phyloP scores from a whole-genome alignment of 2,888 invertebrate genomes.

The Venustoraphidia nigricollis region DNA sequence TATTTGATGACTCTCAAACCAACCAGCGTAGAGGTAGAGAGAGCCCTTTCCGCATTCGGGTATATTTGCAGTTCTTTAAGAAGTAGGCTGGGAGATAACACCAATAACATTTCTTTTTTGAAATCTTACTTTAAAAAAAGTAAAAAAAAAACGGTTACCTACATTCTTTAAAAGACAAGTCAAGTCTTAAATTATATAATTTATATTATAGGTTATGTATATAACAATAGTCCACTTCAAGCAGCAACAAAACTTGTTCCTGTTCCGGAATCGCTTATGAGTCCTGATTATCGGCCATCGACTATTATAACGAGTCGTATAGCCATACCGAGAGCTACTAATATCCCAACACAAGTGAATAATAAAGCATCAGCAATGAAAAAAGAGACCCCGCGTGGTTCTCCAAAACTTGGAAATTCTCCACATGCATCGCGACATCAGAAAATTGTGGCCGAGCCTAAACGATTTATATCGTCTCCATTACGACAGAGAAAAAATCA shows the following conservation, averaged over 20 bases:
- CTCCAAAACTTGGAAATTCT: slow-evolving; percentile 16
- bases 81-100: no score
- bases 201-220: slow-evolving; percentile 17
- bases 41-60: no score
- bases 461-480: slow-evolving; percentile 17
- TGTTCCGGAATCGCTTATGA: slow-evolving; percentile 76
- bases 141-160: no score
- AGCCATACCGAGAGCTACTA: slow-evolving; percentile 13
- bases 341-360: slow-evolving; percentile 8
- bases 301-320: slow-evolving; percentile 7
- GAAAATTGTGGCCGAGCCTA: slow-evolving; percentile 10
- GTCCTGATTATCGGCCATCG: slow-evolving; percentile 51
- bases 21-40: no score
- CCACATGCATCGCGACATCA: slow-evolving; percentile 11
- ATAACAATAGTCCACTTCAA: slow-evolving; percentile 46
- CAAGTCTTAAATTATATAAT: no score
- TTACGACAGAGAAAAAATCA: slow-evolving; percentile 14
- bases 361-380: neutral
- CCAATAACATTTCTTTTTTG: no score
- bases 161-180: no score
- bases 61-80: no score
- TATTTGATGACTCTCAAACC: no score
- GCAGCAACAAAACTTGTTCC: slow-evolving; percentile 78
- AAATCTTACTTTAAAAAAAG: no score
- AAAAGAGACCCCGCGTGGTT: slow-evolving; percentile 6